phyloP scores from a whole-genome alignment of 2,113 vertebrate genomes.

The Chunga burmeisteri region DNA sequence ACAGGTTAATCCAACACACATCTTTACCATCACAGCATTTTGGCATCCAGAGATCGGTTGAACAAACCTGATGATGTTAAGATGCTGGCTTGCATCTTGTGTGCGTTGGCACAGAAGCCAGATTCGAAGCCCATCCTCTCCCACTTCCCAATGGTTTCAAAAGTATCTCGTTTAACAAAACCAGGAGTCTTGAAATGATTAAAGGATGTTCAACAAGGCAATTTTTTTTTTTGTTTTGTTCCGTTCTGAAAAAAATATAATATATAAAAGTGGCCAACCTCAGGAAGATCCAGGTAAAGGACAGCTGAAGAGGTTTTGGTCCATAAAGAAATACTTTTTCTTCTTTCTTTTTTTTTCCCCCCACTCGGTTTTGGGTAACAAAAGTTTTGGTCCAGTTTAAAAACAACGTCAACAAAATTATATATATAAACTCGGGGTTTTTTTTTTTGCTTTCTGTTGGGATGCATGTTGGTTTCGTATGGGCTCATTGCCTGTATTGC shows the following conservation, averaged over 20 bases:
- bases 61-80: conserved; percentile 17
- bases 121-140: not conserved
- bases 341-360: not conserved
- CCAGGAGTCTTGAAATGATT: conserved; percentile 57
- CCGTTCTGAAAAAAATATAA: conserved; percentile 69
- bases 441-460: conserved; percentile 59
- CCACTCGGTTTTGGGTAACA: conserved; percentile 61
- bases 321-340: conserved; percentile 69
- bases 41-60: conserved; percentile 28
- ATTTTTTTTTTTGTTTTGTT: conserved; percentile 22
- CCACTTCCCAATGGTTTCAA: conserved; percentile 17
- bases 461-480: conserved; percentile 28
- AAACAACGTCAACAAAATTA: conserved; percentile 62
- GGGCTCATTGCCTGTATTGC: conserved; percentile 64
- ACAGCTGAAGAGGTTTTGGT: conserved; percentile 68
- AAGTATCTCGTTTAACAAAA: conserved; percentile 29
- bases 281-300: conserved; percentile 65
- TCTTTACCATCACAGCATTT: conserved; percentile 25
- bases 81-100: not conserved
- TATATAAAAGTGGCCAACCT: conserved; percentile 69
- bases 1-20: conserved; percentile 20
- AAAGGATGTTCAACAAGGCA: conserved; percentile 61
- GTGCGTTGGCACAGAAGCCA: not conserved
- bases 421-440: conserved; percentile 24
- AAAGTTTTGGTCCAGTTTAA: conserved; percentile 73